These are phyloP conservation scores for Agapostemon virescens DNA, from an alignment of 2,888 invertebrate species.

Conservation along the genomic window DNA sequence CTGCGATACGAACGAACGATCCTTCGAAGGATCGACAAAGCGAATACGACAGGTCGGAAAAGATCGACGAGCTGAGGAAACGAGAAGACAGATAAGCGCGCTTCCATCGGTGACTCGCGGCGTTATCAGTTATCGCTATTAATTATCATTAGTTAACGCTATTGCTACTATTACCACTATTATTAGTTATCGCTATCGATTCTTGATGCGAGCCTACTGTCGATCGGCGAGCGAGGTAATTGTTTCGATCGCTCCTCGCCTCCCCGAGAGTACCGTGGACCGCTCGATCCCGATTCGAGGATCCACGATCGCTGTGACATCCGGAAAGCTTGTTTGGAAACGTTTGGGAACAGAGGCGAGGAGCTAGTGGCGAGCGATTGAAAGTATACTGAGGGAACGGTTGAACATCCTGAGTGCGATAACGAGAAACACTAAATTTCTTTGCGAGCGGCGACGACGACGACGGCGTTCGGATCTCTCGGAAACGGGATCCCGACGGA, in stretches of 20 bases:
- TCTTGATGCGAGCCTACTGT: conserved; percentile 69
- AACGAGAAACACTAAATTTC: conserved; percentile 44
- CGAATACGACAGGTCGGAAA: not conserved
- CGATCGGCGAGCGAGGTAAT: conserved; percentile 68
- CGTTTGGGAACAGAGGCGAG: conserved; percentile 38
- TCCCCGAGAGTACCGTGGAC: not conserved
- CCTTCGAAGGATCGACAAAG: not conserved
- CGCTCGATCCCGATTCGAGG: too few species aligned
- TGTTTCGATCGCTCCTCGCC: conserved; percentile 65
- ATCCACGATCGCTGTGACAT: not conserved
- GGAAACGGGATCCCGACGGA: not conserved
- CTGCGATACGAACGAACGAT: not conserved
- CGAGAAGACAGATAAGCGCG: conserved; percentile 8
- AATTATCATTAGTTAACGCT: conserved; percentile 70
- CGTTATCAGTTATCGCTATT: conserved; percentile 71
- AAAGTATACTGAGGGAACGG: conserved; percentile 39
- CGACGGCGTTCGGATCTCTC: conserved; percentile 17
- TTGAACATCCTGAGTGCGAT: conserved; percentile 57
- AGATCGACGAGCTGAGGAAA: not conserved
- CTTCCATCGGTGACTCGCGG: conserved; percentile 35
- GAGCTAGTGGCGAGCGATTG: conserved; percentile 53
- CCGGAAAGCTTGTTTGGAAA: not conserved
- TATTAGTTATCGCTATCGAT: conserved; percentile 76
- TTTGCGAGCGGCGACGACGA: conserved; percentile 16
- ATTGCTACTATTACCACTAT: conserved; percentile 70